Conservation (phyloP, 2,113 vertebrate genomes). For the Gnathonemus longibarbis region DNA sequence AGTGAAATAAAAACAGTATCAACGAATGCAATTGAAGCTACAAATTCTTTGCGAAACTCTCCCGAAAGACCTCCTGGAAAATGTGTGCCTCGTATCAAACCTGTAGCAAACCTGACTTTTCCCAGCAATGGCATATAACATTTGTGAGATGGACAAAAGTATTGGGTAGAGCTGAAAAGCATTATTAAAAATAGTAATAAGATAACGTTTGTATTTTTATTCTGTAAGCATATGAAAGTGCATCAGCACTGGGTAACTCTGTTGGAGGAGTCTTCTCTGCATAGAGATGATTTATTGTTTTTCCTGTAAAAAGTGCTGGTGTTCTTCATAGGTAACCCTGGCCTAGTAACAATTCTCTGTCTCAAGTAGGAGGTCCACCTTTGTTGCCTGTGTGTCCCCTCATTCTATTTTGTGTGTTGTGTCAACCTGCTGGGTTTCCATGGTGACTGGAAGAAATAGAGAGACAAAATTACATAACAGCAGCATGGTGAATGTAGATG, state of each 20-base stretch:
- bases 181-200: background rate
- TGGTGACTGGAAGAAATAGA: background rate
- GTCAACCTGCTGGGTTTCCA: background rate
- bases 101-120: background rate
- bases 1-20: background rate
- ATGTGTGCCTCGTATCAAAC: background rate
- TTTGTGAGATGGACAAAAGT: background rate
- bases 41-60: background rate
- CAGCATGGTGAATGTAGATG: background rate
- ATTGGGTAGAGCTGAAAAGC: background rate
- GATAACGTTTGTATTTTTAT: background rate
- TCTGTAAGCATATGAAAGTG: background rate
- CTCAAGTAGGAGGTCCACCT: background rate
- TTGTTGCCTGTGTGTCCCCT: background rate
- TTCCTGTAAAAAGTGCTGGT: background rate
- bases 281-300: background rate
- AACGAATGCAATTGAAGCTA: background rate
- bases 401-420: background rate
- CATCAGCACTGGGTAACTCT: background rate
- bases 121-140: background rate
- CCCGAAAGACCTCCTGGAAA: background rate
- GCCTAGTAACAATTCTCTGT: background rate
- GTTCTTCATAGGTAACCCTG: background rate
- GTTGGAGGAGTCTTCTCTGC: background rate
- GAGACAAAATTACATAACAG: conserved; percentile 15